Base-by-base conservation (phyloP, 2,888 invertebrate genomes). In the Torymus tubicola region DNA sequence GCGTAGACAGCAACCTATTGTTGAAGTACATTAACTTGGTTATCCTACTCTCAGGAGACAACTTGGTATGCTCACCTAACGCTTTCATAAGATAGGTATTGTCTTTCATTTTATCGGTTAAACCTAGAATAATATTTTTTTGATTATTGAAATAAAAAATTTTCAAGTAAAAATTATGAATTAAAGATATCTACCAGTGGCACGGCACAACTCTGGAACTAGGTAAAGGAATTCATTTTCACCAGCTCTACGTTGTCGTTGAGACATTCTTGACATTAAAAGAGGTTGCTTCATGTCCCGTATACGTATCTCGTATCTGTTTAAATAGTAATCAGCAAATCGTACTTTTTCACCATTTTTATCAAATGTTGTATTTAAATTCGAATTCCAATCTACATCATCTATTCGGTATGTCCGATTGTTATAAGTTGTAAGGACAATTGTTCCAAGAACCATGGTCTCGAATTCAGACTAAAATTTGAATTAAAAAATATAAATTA, bases 201-300 rank as follows among this genome's bases (percentile, higher is more conserved):
- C 93, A 0, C 94, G 93, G 85, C 97, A 96, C 73, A 98, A 90
- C 90, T 97, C 96, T 0, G 98, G 97, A 5, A 98, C 92, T 2
- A 98, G 91, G 87, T 93, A 93, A 13, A 97, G 93, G 0, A 86
- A 10, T 81, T 95, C 94, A 0, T 93, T 92, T 89, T 93, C 92
- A 0, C 96, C 96, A 2, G 95, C 94, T 76, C 95, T 93, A 12
- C 95, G 92, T 85, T 96, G 96, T 52, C 94, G 93, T 1, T 93
- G 92, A 82, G 93, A 94, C 0, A 94, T 93, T 0, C 93, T 93
- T 0, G 95, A 95, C 0, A 97, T 92, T 74, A 98, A 89, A 87
- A 98, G 86, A 0, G 98, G 98, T 88, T 98, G 98, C 0, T 92
- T 90, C 0, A 69, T 13, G 83, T 95, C 94, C 0, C 87, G 88